A percentile compares a stretch with the other conserved stretches of the same genome.
Conservation (phyloP, 2,113 vertebrate species). For the Diphyllodes magnificus region DNA sequence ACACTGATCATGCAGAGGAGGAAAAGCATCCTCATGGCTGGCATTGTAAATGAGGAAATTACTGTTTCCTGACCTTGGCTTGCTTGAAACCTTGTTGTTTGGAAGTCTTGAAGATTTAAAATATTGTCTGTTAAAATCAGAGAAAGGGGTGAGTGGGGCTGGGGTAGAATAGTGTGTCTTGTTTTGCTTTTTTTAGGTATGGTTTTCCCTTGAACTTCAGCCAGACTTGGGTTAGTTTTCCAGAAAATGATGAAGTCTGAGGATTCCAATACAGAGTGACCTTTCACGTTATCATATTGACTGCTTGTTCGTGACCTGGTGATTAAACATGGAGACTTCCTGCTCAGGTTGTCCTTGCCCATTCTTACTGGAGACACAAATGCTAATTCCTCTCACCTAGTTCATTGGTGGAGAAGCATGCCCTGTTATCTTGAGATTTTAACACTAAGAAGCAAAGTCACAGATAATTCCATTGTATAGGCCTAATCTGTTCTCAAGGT, state of each 20-base stretch:
- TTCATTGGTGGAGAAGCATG: neutral
- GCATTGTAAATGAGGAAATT: neutral
- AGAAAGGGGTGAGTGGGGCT: rapidly evolving
- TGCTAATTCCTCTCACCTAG: neutral
- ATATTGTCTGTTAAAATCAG: neutral
- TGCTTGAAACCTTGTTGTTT: neutral
- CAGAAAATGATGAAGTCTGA: neutral
- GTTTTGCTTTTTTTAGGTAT: neutral
- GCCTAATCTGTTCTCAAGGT: neutral
- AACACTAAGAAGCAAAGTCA: neutral
- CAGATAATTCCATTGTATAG: neutral
- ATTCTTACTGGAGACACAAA: neutral
- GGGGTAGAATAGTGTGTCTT: neutral
- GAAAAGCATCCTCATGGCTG: neutral
- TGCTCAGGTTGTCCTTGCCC: neutral
- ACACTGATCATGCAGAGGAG: neutral
- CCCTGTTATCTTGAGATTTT: neutral
- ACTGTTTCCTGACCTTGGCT: neutral
- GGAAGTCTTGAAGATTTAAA: neutral
- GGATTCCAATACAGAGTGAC: neutral
- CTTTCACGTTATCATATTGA: neutral
- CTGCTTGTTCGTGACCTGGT: neutral
- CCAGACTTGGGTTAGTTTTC: neutral
- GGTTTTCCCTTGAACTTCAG: neutral
- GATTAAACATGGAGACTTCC: neutral